Percentiles rank a stretch among this genome's conserved stretches.
Evolutionary conservation across 1,140 invertebrate species (phyloP).

Genomic region (Diabrotica virgifera): DNA sequence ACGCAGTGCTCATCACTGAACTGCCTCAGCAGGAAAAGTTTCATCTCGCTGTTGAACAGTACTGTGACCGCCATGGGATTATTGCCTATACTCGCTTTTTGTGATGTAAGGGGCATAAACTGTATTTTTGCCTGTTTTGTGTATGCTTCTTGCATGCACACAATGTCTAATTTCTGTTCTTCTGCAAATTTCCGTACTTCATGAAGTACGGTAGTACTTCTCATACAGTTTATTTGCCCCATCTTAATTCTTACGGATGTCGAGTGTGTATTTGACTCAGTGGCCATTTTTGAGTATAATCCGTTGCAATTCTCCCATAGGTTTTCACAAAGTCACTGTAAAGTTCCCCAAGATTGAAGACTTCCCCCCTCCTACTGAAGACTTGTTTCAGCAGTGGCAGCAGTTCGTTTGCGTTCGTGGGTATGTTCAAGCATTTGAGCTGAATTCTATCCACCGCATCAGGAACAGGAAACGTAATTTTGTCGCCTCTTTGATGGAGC

Average conservation of each 20-base stretch:
- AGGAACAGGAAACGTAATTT: too few species aligned
- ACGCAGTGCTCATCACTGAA: neutral
- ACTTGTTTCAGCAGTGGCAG: too few species aligned
- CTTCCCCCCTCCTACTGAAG: too few species aligned
- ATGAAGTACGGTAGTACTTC: neutral
- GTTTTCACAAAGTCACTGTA: too few species aligned
- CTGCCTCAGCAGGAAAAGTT: neutral
- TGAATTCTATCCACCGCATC: too few species aligned
- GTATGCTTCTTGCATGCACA: neutral
- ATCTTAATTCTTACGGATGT: neutral
- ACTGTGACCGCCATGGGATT: neutral
- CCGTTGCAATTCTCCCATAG: too few species aligned
- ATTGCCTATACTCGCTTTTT: neutral
- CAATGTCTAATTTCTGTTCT: neutral
- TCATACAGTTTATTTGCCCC: neutral
- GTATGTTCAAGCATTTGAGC: too few species aligned
- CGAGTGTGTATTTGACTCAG: too few species aligned
- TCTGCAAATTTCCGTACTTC: neutral
- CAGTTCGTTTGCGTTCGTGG: too few species aligned
- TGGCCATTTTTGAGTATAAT: too few species aligned
- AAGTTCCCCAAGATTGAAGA: too few species aligned
- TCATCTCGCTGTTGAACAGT: neutral
- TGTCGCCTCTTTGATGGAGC: too few species aligned
- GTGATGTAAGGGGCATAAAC: neutral
- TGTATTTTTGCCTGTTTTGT: neutral